Evolutionary conservation across 2,797 vertebrate species (phyloP), one percentile per base, ranked within the genome.

Genomic region (Anguilla obscura): DNA sequence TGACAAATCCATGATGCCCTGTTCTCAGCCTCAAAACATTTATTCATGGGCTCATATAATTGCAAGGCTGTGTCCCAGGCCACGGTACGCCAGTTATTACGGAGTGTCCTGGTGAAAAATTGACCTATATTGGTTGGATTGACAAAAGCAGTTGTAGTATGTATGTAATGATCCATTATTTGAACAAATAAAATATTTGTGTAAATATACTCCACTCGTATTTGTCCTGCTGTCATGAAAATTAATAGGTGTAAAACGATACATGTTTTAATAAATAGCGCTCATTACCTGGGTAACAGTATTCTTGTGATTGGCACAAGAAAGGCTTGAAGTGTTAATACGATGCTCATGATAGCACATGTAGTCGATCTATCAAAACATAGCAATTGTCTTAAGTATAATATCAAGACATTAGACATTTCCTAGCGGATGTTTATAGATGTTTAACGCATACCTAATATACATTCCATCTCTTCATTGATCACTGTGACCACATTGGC

Each of bases 1-100:
- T 56, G 82, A 84, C 50, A 83, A 83, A 83, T 52, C 45, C 80
- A 83, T 83, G 48, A 83, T 83, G 80, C 21, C 80, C 48, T 52
- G 48, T 48, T 83, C 40, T 83, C 80, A 9, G n/a, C 80, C 45
- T 83, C 10, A 83, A 9, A 76, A n/a, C 21, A 30, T 24, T n/a
- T 33, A 71, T 71, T 76, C 74, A 76, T 76, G 30, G 12, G 74
- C 14, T 76, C 74, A 76, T 76, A 76, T 21, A 76, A 76, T 76
- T 27, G 14, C 74, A 36, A 6, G 4, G 24, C 63, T 24, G 21
- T 69, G 24, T n/a, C 7, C 27, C 33, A 18, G 12, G 74, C 36
- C 24, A n/a, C 1, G 1, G 74, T 76, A 40, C 74, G 45, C 74
- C 27, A 14, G 69, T 27, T n/a, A 69, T 69, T 71, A 71, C 27